phyloP scores from a whole-genome alignment of 1,140 invertebrate genomes.

The Magallana gigas region DNA sequence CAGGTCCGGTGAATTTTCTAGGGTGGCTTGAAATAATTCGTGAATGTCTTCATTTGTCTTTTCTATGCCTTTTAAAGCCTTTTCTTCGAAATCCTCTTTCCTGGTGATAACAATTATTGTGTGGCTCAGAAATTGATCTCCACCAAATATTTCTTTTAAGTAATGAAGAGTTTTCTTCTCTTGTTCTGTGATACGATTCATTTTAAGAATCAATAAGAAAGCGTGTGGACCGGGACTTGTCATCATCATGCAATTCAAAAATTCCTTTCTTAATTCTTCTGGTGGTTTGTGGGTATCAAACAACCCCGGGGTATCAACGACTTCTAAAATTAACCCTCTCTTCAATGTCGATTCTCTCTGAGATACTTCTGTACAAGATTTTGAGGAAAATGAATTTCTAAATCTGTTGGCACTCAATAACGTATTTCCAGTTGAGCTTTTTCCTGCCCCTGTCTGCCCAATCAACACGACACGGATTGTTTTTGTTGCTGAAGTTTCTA shows the following conservation, averaged over 20 bases:
- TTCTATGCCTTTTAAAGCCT: not conserved
- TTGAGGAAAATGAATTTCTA: not conserved
- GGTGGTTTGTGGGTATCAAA: conserved; percentile 49
- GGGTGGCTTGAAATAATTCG: not conserved
- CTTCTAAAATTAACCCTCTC: not conserved
- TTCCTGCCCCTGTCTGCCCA: conserved; percentile 50
- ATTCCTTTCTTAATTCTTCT: conserved; percentile 39
- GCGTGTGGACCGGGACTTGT: conserved; percentile 57
- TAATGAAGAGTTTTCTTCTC: conserved; percentile 13
- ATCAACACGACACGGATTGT: conserved; percentile 42
- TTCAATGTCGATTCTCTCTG: not conserved
- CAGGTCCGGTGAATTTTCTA: not conserved
- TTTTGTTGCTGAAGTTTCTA: not conserved
- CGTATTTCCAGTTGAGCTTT: conserved; percentile 46
- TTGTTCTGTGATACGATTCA: conserved; percentile 55
- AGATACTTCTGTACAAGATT: conserved; percentile 47
- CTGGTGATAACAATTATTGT: conserved; percentile 46
- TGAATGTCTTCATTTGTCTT: not conserved
- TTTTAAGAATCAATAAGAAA: conserved; percentile 45
- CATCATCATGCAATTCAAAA: conserved; percentile 55
- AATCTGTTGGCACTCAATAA: conserved; percentile 38
- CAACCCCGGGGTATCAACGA: conserved; percentile 52
- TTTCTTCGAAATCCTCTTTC: conserved; percentile 36
- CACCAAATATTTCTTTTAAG: conserved; percentile 39
- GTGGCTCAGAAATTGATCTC: conserved; percentile 36